Evolutionary conservation across 2,888 invertebrate species (phyloP), one percentile per base, ranked within the genome.

Genomic region (Priapulus caudatus): DNA sequence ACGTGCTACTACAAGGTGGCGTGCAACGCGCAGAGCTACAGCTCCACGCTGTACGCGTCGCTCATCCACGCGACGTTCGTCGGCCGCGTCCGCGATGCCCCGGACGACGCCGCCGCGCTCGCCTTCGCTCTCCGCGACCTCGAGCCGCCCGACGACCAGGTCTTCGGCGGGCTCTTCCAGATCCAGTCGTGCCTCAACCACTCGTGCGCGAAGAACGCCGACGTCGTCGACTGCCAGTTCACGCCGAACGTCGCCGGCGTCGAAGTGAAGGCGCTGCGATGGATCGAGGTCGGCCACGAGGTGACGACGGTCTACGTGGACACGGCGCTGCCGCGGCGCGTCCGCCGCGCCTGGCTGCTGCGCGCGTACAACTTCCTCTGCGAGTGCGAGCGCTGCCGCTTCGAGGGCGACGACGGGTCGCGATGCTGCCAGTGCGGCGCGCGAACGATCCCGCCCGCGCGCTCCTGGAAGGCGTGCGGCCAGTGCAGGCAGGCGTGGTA

Each of bases 121-220:
- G 1, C 52, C 51, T 43, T 50, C 51, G 18, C 59, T 62, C 19
- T 60, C 60, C 19, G 58, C 58, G 10, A 5, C 10, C 33, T 33
- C 5, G 20, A 47, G 15, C 19, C 10, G 16, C 48, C 22, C 43
- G n/a, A 47, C 5, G 65, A 65, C 43, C 64, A 61, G 2, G 61
- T 61, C 49, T 65, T 65, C 53, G 62, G 64, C 4, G 65, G 65
- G 2, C 54, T 65, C 51, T 65, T 65, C 51, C 57, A 60, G 2
- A 54, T 65, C 2, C 65, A 65, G 48, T 62, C 65, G 1, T 64
- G 64, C 50, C 50, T 65, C 43, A 65, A 65, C 45, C 65, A 65
- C 51, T 63, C 63, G 3, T 65, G 65, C 50, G 59, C 57, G 45
- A 63, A 64, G 53, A 62, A 60, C 47, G 62, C 59, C 4, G 60